phyloP scores from a whole-genome alignment of 2,888 invertebrate genomes.

The Ennomos quercinarius region DNA sequence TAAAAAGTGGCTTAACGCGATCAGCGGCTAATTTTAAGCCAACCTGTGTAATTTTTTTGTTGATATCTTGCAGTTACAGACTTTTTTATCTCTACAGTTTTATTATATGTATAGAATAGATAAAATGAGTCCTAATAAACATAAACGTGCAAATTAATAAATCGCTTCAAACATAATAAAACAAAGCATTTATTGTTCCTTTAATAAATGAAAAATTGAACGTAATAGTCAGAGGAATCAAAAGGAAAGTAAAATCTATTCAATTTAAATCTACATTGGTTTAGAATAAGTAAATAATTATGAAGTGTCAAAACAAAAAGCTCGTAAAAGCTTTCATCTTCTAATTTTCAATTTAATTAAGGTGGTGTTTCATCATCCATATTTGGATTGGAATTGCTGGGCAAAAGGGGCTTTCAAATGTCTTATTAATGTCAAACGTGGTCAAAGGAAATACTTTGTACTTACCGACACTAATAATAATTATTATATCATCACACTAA shows the following conservation, averaged over 20 bases:
- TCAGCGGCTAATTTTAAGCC: no score
- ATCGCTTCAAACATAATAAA: conserved; percentile 5
- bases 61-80: no score
- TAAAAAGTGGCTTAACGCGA: no score
- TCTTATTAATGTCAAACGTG: conserved; percentile 46
- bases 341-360: conserved; percentile 53
- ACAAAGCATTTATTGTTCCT: conserved; percentile 17
- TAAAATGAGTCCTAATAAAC: neutral
- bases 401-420: conserved; percentile 39
- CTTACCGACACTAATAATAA: no score
- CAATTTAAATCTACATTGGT: conserved; percentile 38
- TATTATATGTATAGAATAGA: no score
- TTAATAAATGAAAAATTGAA: conserved; percentile 16
- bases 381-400: conserved; percentile 40
- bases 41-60: no score
- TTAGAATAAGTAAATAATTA: conserved; percentile 50
- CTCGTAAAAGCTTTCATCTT: conserved; percentile 51
- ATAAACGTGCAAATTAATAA: neutral
- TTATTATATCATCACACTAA: no score
- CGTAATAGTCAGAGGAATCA: conserved; percentile 11
- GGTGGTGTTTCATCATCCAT: conserved; percentile 44
- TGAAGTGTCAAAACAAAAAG: conserved; percentile 55
- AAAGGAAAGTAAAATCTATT: conserved; percentile 27
- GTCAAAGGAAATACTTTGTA: conserved; percentile 24
- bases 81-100: no score